Evolutionary conservation across 2,888 invertebrate species (phyloP).

Genomic region (Lithophane ornitopus): DNA sequence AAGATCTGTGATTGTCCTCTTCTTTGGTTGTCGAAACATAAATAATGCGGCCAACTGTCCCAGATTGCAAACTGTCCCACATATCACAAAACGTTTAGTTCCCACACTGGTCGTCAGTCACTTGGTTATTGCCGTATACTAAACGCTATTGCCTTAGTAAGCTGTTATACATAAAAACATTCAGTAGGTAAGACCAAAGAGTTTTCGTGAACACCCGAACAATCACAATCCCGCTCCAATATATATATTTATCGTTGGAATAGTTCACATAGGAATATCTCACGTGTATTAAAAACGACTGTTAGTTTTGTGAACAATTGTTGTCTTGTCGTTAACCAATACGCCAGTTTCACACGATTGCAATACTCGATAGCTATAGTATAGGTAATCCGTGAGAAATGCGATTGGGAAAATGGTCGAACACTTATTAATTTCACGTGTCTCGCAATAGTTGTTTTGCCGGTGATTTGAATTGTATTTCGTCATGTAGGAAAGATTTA

Average conservation of each 20-base stretch:
- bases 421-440: conserved; percentile 47
- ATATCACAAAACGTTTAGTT: conserved; percentile 25
- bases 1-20: background rate
- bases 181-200: conserved; percentile 17
- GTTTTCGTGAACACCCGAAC: conserved; percentile 29
- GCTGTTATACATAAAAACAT: conserved; percentile 24
- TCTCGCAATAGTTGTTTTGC: conserved; percentile 32
- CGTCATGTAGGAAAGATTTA: conserved; percentile 37
- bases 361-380: conserved; percentile 48
- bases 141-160: conserved; percentile 27
- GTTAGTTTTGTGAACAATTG: conserved; percentile 53
- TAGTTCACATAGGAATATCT: conserved; percentile 54
- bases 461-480: conserved; percentile 49
- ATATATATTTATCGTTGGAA: conserved; percentile 21
- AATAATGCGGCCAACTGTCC: conserved; percentile 3
- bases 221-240: conserved; percentile 42
- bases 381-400: conserved; percentile 58
- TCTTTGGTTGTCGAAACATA: background rate
- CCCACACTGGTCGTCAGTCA: conserved; percentile 33
- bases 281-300: conserved; percentile 46
- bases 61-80: conserved; percentile 33
- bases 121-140: conserved; percentile 4
- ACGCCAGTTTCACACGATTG: conserved; percentile 59
- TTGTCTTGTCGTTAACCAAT: conserved; percentile 59
- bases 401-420: conserved; percentile 53